phyloP scores from a whole-genome alignment of 2,888 invertebrate genomes.

The Brenthis daphne region DNA sequence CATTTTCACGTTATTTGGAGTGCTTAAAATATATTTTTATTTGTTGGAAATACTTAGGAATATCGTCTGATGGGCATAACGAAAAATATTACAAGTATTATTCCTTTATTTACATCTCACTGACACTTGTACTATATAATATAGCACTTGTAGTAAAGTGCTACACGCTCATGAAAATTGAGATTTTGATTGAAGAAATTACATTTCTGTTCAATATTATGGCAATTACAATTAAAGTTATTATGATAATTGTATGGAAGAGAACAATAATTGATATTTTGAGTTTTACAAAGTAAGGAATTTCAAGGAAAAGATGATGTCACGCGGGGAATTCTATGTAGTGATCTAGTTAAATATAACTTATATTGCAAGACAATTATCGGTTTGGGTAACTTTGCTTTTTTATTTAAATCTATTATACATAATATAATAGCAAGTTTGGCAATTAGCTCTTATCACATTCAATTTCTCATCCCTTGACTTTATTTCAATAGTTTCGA shows the following conservation, averaged over 20 bases:
- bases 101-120: conserved; percentile 49
- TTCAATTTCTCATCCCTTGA: background rate
- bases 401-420: conserved; percentile 15
- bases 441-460: conserved; percentile 13
- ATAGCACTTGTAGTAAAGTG: conserved; percentile 54
- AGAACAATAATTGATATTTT: conserved; percentile 20
- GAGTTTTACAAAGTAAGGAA: conserved; percentile 18
- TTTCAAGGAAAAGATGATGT: conserved; percentile 26
- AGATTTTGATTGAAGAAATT: conserved; percentile 57
- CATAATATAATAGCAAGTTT: conserved; percentile 13
- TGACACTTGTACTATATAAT: conserved; percentile 52
- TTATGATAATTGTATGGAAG: conserved; percentile 23
- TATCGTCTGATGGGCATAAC: conserved; percentile 53
- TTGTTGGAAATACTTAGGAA: conserved; percentile 55
- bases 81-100: conserved; percentile 56
- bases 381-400: conserved; percentile 24
- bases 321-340: conserved; percentile 11
- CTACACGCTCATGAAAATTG: conserved; percentile 57
- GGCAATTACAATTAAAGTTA: conserved; percentile 44
- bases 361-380: conserved; percentile 23
- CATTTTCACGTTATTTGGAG: background rate
- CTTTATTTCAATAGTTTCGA: too few species aligned
- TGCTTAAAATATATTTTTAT: conserved; percentile 25
- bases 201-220: conserved; percentile 63
- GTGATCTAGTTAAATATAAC: conserved; percentile 15